Base-by-base conservation (phyloP, 2,113 vertebrate species). In the Nesoenas mayeri region DNA sequence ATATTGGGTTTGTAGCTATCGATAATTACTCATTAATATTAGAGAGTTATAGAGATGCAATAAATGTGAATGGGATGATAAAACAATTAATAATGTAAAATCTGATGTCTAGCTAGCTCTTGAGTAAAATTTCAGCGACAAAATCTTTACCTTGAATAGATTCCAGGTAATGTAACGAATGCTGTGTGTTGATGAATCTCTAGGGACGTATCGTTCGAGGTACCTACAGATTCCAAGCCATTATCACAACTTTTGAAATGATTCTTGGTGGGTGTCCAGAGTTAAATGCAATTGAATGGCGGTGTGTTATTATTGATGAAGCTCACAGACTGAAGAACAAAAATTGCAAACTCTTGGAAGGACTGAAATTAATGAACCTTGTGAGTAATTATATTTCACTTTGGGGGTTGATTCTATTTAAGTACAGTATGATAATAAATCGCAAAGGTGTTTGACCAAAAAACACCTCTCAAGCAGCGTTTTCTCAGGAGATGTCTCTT, bases 161-260 rank as follows among this genome's bases (percentile, higher is more conserved):
- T 53, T 85, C 2, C 18, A 92, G 26, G 58, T 79, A 70, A 62
- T 66, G 9, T 93, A 91, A 83, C 69, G 70, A 66, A 71, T 50
- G 32, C 11, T 73, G 17, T 97, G 75, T 97, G 42, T 87, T 96
- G 70, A 53, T 94, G 42, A 54, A 84, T 96, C 94, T 85, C 28
- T 48, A 99, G 99, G 99, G 99, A 11, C 99, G 98, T 31, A 98
- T 98, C 36, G 91, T 99, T 87, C 98, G 98, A 94, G 99, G 99
- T n/a, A 97, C 98, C 67, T 99, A 99, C 98, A 98, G 98, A 96
- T 99, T 99, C 97, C 99, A 99, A 94, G 99, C 99, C 60, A 98
- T 99, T 77, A 99, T 99, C 97, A 99, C 99, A 69, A 99, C 99
- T 11, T 99, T 99, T 95, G 99, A 99, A 98, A 99, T 99, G 99